Evolutionary conservation across 2,113 vertebrate species (phyloP), one percentile per base, ranked within the genome.

Genomic region (Chloropsis hardwickii): DNA sequence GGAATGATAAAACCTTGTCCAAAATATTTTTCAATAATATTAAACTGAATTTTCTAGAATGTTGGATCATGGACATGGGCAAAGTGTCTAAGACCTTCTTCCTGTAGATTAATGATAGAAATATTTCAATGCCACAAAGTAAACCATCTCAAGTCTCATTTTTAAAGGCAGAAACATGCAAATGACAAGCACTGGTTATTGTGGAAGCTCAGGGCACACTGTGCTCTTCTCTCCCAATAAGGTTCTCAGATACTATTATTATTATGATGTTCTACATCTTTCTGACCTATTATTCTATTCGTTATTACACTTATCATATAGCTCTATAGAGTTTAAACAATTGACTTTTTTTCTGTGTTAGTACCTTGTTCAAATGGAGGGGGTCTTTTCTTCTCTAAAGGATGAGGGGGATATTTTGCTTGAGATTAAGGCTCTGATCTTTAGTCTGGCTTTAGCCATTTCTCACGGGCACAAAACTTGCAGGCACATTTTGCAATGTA

Each of bases 401-500:
- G 44, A 21, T 70, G 31, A 56, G 62, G 50, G 42, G 9, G 42
- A 47, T 94, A 94, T 92, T 91, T 90, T 85, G 27, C 37, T 87
- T 91, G 62, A 66, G 81, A 95, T 95, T 77, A 90, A 91, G 42
- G 42, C 42, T 95, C 84, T 82, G 70, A 62, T 90, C 58, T 91
- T 94, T 57, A 93, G 74, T 72, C 87, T 91, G 90, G 66, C 29
- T 94, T 94, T 86, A 96, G 92, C 85, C 71, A 74, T 90, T 93
- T 88, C 85, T 96, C 58, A 80, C 5, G 5, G 62, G 81, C 85
- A 90, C 73, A 93, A 95, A 97, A 95, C 79, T 90, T 94, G 39
- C 70, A 80, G 94, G 67, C 54, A 80, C 92, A 96, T 86, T 95
- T 88, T 95, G 66, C 71, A 69, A 47, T 8, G 21, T 94, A 95